Evolutionary conservation across 2,113 vertebrate species (phyloP).

Genomic region (Centropus unirufus): DNA sequence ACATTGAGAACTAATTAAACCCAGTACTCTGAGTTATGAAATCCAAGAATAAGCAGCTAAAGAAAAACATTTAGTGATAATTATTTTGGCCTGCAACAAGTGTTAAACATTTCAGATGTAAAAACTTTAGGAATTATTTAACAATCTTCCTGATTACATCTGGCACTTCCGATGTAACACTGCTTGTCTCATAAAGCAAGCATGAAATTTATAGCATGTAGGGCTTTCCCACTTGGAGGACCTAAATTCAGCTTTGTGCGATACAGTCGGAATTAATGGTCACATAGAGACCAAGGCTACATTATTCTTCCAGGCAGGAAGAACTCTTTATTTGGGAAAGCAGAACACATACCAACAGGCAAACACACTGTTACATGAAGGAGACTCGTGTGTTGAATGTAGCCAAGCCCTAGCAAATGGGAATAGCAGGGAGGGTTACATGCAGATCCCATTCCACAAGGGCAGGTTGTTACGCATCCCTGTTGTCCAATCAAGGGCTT

Average conservation of each 20-base stretch:
- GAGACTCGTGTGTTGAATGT: accelerated
- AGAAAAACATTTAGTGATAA: neutral
- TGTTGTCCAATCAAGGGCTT: accelerated
- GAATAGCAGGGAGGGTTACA: accelerated
- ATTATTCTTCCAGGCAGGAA: neutral
- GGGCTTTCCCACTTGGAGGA: neutral
- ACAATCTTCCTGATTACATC: neutral
- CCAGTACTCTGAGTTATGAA: neutral
- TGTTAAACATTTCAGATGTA: neutral
- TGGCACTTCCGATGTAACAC: neutral
- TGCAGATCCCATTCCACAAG: accelerated
- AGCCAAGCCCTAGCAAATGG: accelerated
- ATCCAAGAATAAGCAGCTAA: neutral
- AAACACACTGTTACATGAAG: accelerated
- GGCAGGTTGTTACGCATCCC: accelerated
- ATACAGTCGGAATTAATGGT: neutral
- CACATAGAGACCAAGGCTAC: accelerated
- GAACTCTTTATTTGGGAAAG: neutral
- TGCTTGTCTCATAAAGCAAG: neutral
- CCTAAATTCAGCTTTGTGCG: neutral
- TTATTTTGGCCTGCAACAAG: neutral
- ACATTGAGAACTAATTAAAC: neutral
- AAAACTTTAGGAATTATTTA: neutral
- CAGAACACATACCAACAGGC: accelerated
- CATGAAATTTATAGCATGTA: neutral